Evolutionary conservation across 2,888 invertebrate genomes (phyloP), one percentile per base, ranked within the genome.

Genomic region (Endomychus coccineus): DNA sequence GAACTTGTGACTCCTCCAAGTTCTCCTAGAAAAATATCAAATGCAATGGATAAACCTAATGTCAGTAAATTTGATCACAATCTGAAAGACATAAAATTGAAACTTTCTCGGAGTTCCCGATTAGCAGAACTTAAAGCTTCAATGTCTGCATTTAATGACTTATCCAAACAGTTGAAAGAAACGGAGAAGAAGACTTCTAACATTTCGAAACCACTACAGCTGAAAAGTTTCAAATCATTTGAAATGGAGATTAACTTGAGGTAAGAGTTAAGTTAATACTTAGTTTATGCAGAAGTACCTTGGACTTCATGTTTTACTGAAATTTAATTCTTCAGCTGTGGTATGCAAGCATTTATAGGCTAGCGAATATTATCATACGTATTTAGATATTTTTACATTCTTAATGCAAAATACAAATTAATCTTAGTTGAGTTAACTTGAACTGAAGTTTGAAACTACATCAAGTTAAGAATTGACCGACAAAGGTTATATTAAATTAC

Each of bases 201-300:
- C 34, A 56, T 54, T 44, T 49, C 42, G n/a, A n/a, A n/a, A n/a
- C n/a, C n/a, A n/a, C n/a, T n/a, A n/a, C n/a, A 77, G 66, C 66
- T 80, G 25, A 73, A 80, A 57, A 72, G 77, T 55, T 86, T 86
- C 53, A 77, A 79, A 50, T 76, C 77, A 23, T 80, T 88, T 57
- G 77, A 85, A 66, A 66, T 88, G 60, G 83, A 85, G 70, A 74
- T 87, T 56, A 74, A 79, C 40, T 67, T 74, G 45, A 86, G 86
- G 83, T 84, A 62, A 66, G 50, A 52, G 15, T 7, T 15, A n/a
- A n/a, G n/a, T n/a, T n/a, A n/a, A n/a, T n/a, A 16, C 16, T 11
- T 11, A 4, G 10, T 12, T 11, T 27, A 14, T 13, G 13, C 15
- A 14, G 27, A 10, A 2, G 27, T 14, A 12, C 2, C 14, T 12